A percentile compares a stretch with the other conserved stretches of the same genome.
These are phyloP conservation scores for Podotricha telesiphe DNA, from an alignment of 2,888 invertebrate genomes.

Conservation along the genomic window DNA sequence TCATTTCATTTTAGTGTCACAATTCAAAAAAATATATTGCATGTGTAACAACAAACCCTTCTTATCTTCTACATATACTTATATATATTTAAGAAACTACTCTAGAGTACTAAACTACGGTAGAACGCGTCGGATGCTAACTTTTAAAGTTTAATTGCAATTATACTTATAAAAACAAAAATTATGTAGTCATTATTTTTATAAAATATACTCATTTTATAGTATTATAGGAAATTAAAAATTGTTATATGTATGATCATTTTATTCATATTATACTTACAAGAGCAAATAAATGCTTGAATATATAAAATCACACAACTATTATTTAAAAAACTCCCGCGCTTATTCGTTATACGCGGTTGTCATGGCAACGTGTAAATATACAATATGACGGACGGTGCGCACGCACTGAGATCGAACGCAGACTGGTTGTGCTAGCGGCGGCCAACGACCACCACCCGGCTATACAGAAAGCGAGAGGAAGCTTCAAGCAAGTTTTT, in stretches of 20 bases:
- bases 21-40: too few species aligned
- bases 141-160: too few species aligned
- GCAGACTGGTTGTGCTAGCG: constrained; percentile 69
- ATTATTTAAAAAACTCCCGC: constrained; percentile 45
- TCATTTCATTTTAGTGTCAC: too few species aligned
- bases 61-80: too few species aligned
- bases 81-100: too few species aligned
- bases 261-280: constrained; percentile 35
- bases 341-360: constrained; percentile 71
- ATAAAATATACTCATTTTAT: background rate
- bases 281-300: constrained; percentile 17
- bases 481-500: constrained; percentile 75
- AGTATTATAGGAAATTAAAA: too few species aligned
- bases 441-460: constrained; percentile 69
- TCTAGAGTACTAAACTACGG: too few species aligned
- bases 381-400: constrained; percentile 73
- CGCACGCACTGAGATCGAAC: constrained; percentile 73
- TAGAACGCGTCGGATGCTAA: too few species aligned
- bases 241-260: background rate
- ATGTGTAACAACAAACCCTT: too few species aligned
- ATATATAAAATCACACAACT: constrained; percentile 43
- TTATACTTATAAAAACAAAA: too few species aligned
- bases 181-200: too few species aligned
- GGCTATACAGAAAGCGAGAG: constrained; percentile 74
- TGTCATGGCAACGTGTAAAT: constrained; percentile 74